Percentiles rank a stretch among this genome's conserved stretches.
Evolutionary conservation across 2,113 vertebrate genomes (phyloP).

Genomic region (Gymnogyps californianus): DNA sequence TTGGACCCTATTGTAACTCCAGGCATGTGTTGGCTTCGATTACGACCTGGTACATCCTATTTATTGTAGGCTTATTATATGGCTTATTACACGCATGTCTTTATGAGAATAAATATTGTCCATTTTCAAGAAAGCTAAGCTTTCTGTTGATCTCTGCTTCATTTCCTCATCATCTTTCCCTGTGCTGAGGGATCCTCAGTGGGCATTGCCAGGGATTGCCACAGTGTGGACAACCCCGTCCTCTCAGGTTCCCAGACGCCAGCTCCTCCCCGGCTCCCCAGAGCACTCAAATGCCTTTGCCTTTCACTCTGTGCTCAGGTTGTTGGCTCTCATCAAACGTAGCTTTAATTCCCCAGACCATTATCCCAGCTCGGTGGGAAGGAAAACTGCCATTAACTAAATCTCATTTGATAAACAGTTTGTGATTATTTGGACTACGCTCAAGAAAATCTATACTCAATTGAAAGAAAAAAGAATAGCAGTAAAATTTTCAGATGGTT

Average conservation of each 20-base stretch:
- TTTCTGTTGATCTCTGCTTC: background rate
- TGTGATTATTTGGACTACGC: background rate
- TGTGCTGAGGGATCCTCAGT: background rate
- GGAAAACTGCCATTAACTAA: background rate
- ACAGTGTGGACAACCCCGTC: background rate
- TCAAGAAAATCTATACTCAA: background rate
- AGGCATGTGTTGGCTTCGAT: background rate
- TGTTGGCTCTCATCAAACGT: background rate
- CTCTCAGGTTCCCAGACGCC: fast-evolving
- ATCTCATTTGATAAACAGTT: background rate
- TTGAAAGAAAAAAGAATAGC: background rate
- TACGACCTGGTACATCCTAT: background rate
- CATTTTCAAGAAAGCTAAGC: background rate
- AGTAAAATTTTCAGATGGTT: background rate
- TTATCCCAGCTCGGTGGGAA: background rate
- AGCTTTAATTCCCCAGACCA: background rate
- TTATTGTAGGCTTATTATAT: background rate
- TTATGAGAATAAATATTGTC: background rate
- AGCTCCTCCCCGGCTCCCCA: fast-evolving
- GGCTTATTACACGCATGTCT: background rate
- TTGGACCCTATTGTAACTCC: background rate
- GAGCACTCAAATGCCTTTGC: background rate
- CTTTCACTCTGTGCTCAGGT: background rate
- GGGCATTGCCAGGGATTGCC: background rate
- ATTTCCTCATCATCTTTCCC: background rate